Conservation (phyloP, 2,797 vertebrate genomes). For the Esox masquinongy region DNA sequence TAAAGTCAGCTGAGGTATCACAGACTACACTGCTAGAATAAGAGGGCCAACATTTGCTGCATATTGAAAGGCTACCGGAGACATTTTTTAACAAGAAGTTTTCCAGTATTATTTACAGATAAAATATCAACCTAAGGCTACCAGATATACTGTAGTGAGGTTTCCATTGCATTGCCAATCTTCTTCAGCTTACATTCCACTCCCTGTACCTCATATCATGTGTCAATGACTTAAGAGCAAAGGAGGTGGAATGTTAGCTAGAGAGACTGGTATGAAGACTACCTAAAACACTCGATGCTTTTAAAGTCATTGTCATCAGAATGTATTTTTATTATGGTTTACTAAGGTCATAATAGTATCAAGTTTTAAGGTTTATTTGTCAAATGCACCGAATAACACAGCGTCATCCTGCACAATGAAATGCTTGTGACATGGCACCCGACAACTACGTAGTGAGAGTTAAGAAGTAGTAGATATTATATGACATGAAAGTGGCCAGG, state of each 20-base stretch:
- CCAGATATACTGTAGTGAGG: neutral
- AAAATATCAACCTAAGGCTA: neutral
- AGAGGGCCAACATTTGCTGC: neutral
- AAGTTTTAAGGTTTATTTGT: neutral
- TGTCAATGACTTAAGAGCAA: too few relatives aligned
- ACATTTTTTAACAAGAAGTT: neutral
- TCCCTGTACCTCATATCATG: too few relatives aligned
- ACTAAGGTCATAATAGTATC: neutral
- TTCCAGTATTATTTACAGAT: neutral
- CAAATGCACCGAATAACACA: too few relatives aligned
- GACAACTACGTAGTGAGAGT: too few relatives aligned
- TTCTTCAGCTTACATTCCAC: too few relatives aligned
- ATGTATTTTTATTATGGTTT: neutral
- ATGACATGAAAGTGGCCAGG: neutral
- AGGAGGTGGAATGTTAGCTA: too few relatives aligned
- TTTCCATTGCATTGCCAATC: too few relatives aligned
- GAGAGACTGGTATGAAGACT: too few relatives aligned
- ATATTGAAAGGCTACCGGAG: neutral
- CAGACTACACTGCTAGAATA: neutral
- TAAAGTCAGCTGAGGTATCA: neutral
- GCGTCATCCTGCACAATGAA: too few relatives aligned
- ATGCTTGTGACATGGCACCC: too few relatives aligned
- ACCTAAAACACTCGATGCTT: neutral
- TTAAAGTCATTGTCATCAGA: neutral
- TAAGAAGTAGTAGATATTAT: neutral